Percentiles rank a stretch among this genome's conserved stretches.
phyloP scores from a whole-genome alignment of 1,140 invertebrate genomes.

The Diprion similis region DNA sequence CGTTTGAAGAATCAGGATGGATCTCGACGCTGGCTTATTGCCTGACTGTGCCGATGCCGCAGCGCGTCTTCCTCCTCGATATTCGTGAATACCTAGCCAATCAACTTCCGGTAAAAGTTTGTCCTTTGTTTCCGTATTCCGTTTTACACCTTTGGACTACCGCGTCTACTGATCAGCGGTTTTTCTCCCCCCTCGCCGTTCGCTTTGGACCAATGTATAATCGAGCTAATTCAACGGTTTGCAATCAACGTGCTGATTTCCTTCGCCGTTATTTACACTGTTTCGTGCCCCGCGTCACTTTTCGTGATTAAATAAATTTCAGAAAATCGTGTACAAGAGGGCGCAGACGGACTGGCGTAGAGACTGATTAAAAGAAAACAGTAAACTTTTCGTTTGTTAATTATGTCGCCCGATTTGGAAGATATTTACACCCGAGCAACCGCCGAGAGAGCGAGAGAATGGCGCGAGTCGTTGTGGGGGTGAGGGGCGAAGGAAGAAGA shows the following conservation, averaged over 20 bases:
- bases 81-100: constrained; percentile 19
- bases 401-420: constrained; percentile 8
- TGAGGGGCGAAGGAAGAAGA: neutral
- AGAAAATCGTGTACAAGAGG: neutral
- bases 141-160: neutral
- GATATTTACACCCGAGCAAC: constrained; percentile 2
- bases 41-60: neutral
- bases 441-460: neutral
- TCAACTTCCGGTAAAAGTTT: neutral
- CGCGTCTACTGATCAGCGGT: too few species aligned
- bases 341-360: neutral
- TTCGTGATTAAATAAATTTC: neutral
- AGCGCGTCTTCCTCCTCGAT: neutral
- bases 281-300: neutral
- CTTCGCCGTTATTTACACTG: neutral
- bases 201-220: neutral
- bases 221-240: neutral
- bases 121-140: constrained; percentile 2
- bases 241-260: neutral
- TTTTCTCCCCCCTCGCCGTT: too few species aligned
- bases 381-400: constrained; percentile 3
- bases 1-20: constrained; percentile 26
- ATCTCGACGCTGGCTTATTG: neutral
- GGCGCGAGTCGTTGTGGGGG: neutral
- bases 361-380: constrained; percentile 19